These are phyloP conservation scores for Brotula barbata DNA, from an alignment of 2,797 vertebrate genomes.

Conservation along the genomic window DNA sequence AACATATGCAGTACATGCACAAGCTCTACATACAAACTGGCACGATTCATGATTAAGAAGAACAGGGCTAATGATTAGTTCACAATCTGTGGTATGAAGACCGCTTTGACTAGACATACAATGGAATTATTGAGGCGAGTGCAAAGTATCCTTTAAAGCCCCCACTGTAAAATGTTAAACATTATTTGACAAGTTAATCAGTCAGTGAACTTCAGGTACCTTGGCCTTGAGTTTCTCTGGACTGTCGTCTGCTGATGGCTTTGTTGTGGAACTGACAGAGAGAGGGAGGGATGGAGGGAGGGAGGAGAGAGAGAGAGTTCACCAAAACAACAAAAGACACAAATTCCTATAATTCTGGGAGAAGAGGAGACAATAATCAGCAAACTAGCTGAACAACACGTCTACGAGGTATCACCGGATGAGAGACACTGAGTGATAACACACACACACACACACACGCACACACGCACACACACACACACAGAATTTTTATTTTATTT, in stretches of 20 bases:
- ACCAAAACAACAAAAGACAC: no score
- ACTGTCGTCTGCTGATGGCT: slow-evolving; percentile 83
- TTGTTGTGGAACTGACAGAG: slow-evolving; percentile 79
- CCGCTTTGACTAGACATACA: not conserved
- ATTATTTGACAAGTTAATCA: not conserved
- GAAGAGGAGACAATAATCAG: no score
- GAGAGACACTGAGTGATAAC: no score
- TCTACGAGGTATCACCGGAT: no score
- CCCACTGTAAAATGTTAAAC: not conserved
- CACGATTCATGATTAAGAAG: not conserved
- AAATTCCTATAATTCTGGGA: no score
- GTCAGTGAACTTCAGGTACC: slow-evolving; percentile 79
- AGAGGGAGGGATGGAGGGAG: slow-evolving; percentile 3
- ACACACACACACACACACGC: no score
- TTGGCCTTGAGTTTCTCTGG: slow-evolving; percentile 85
- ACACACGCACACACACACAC: no score
- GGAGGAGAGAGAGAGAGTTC: not conserved
- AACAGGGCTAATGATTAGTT: not conserved
- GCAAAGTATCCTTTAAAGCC: slow-evolving; percentile 9
- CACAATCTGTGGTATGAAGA: not conserved
- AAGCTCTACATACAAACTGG: not conserved
- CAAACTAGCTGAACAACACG: no score
- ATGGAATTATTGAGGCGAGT: not conserved
- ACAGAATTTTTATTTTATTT: no score
- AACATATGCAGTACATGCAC: not conserved